Evolutionary conservation across 2,888 invertebrate species (phyloP), one percentile per base, ranked within the genome.

Genomic region (Cyclophora punctaria): DNA sequence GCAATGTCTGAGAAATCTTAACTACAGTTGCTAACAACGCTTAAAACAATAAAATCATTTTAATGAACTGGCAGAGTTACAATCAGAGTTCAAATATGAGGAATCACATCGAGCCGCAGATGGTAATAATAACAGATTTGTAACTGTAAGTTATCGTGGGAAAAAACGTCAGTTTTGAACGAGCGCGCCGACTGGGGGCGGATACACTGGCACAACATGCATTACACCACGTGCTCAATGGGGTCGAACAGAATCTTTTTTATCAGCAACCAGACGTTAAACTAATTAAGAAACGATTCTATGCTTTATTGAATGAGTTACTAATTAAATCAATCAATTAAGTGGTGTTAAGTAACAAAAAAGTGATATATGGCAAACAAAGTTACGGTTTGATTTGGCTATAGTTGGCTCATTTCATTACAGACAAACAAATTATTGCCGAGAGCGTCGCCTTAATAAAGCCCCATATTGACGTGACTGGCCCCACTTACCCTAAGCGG

Each of bases 381-480:
- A 44, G 44, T 44, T 34, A 37, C 37, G 37, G 20, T 44, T 4
- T 3, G 6, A 45, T 34, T 48, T 49, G 57, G 50, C 50, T 53
- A 37, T 37, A 59, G 55, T 59, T 55, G 48, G 53, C 62, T 69
- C 60, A 63, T 61, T 65, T 71, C 69, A 69, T 68, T 60, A 63
- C 64, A 71, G 66, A 68, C 74, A 79, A 85, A 80, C 78, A 83
- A 84, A 82, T 83, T 80, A 81, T 78, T 76, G 78, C 80, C 73
- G 66, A 74, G 67, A 80, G 75, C 75, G 73, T 79, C 73, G 73
- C 72, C 73, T 72, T 83, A 84, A 85, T 83, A 83, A 81, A 85
- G 79, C 75, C 72, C 77, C 80, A 83, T 82, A 84, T 85, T 86
- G 84, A 81, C 81, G 88, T 80, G 83, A 83, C 80, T 80, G 79